Evolutionary conservation across 2,888 invertebrate species (phyloP).

Genomic region (Aspidapion aeneum): DNA sequence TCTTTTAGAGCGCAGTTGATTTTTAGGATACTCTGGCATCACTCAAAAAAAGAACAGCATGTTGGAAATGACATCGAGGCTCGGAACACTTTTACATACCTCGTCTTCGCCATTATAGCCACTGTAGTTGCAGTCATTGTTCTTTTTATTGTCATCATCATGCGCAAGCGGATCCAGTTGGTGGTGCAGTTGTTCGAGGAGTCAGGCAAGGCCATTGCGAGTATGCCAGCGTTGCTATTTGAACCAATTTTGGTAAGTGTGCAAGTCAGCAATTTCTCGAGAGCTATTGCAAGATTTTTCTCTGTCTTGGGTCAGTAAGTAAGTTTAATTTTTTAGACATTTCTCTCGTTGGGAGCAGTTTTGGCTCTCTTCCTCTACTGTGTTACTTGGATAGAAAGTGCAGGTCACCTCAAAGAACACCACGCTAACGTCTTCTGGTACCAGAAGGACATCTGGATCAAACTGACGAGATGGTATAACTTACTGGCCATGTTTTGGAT

Average conservation of each 20-base stretch:
- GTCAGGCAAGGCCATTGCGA: slow-evolving; percentile 60
- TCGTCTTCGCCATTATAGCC: slow-evolving; percentile 58
- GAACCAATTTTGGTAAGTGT: slow-evolving; percentile 58
- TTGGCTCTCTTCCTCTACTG: slow-evolving; percentile 56
- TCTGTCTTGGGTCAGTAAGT: too few relatives aligned
- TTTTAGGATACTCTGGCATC: slow-evolving; percentile 48
- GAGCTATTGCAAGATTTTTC: too few relatives aligned
- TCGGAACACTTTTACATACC: slow-evolving; percentile 45
- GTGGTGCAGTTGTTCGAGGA: slow-evolving; percentile 63
- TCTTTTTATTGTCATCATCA: slow-evolving; percentile 54
- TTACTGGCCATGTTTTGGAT: slow-evolving; percentile 63
- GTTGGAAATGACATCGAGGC: slow-evolving; percentile 31
- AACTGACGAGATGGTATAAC: slow-evolving; percentile 51
- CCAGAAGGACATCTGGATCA: slow-evolving; percentile 47
- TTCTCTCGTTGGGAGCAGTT: slow-evolving; percentile 49
- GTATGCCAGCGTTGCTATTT: slow-evolving; percentile 59
- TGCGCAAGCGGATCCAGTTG: slow-evolving; percentile 60
- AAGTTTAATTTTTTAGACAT: slow-evolving; percentile 31
- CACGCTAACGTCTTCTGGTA: slow-evolving; percentile 37
- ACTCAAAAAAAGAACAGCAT: slow-evolving; percentile 37
- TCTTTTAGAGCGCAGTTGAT: too few relatives aligned
- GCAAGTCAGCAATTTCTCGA: background rate
- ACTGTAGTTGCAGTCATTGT: slow-evolving; percentile 57
- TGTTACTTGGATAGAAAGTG: slow-evolving; percentile 60
- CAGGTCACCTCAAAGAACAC: slow-evolving; percentile 48